Conservation (phyloP, 2,113 vertebrate genomes). For the Rhynchopsitta pachyrhyncha region DNA sequence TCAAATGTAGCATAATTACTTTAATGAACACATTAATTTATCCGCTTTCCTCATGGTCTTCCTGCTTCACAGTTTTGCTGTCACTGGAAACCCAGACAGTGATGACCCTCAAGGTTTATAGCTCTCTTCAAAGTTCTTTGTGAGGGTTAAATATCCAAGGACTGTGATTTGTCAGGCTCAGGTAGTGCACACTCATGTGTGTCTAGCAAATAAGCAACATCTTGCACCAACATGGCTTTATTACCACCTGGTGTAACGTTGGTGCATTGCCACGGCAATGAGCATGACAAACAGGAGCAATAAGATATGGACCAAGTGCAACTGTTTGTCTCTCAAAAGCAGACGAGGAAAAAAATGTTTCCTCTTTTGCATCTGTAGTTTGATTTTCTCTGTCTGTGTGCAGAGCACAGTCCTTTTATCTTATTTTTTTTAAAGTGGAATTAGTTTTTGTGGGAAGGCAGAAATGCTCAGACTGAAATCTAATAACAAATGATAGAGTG, state of each 20-base stretch:
- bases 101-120: neutral
- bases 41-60: neutral
- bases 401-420: neutral
- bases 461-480: conserved; percentile 19
- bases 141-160: neutral
- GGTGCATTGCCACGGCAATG: neutral
- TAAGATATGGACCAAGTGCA: neutral
- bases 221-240: neutral
- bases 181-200: neutral
- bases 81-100: neutral
- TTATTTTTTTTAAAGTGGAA: neutral
- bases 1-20: conserved; percentile 9
- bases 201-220: neutral
- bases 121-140: neutral
- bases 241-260: neutral
- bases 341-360: neutral
- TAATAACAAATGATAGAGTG: conserved; percentile 60
- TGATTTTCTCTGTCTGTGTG: neutral
- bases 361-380: neutral
- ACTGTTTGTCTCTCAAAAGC: neutral
- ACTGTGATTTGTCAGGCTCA: neutral
- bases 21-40: neutral
- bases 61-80: neutral
- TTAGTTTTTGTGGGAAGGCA: conserved; percentile 8
- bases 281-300: neutral